These are phyloP conservation scores for Bryconaethiops microstoma DNA, from an alignment of 2,797 vertebrate species.

Conservation along the genomic window DNA sequence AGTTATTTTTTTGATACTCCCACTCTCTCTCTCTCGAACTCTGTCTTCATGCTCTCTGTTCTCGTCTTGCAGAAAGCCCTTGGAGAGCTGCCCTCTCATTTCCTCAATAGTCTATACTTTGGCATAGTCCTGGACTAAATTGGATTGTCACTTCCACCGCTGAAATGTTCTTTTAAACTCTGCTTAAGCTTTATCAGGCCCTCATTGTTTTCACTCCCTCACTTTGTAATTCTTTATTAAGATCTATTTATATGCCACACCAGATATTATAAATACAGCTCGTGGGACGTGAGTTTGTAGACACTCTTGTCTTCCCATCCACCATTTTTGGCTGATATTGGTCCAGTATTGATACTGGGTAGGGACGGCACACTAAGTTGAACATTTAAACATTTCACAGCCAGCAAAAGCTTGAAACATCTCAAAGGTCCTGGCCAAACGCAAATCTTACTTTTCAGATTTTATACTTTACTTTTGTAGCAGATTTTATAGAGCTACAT, in stretches of 20 bases:
- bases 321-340: too few species aligned
- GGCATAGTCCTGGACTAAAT: not conserved
- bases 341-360: too few species aligned
- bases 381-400: not conserved
- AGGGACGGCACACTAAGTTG: too few species aligned
- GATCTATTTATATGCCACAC: not conserved
- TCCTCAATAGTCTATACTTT: not conserved
- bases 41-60: not conserved
- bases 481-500: not conserved
- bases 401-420: too few species aligned
- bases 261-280: too few species aligned
- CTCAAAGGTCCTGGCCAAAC: not conserved
- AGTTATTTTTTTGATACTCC: not conserved
- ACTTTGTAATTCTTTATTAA: not conserved
- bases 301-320: too few species aligned
- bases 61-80: not conserved
- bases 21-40: not conserved
- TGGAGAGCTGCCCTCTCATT: conserved; percentile 6
- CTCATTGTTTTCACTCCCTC: not conserved
- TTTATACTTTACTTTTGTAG: too few species aligned
- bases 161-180: not conserved
- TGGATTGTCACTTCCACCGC: not conserved
- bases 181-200: not conserved
- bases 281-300: too few species aligned
- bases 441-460: not conserved